Evolutionary conservation across 2,888 invertebrate species (phyloP), one percentile per base, ranked within the genome.

Genomic region (Parnassius glacialis): DNA sequence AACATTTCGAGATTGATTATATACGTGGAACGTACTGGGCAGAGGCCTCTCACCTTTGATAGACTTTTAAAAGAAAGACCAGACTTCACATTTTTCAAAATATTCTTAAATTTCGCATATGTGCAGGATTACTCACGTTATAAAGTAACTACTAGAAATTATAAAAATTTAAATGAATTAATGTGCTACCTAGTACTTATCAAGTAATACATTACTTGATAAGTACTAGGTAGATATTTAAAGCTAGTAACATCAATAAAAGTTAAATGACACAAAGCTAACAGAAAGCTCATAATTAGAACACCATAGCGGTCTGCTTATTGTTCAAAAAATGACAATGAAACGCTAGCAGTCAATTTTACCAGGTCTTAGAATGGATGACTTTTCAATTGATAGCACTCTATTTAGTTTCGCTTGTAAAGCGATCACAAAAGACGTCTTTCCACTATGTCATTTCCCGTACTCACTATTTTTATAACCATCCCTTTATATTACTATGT

Each of bases 311-410:
- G 74, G 74, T 69, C 65, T 67, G 67, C 62, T 76, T 72, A 79
- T 83, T 83, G 81, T 85, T 81, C 74, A 70, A 65, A 59, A 70
- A 69, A 68, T 76, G 76, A 79, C 83, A 82, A 78, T 81, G 78
- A 78, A 76, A 75, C 67, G 68, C 70, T 73, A 71, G 65, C 72
- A 76, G 72, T 75, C 70, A 74, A 75, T 77, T 76, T 73, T 72
- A 70, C 67, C 70, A 70, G 68, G 67, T 72, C 72, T 73, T 68
- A 70, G 72, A 83, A 84, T 79, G 78, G 77, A 84, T 90, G 89
- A 88, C 90, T 87, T 87, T 90, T 91, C 89, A 91, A 91, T 91
- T 82, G 85, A 75, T 76, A 73, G 74, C 81, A 83, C 85, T 86
- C 76, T 84, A 84, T 87, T 87, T 83, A 85, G 83, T 78, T 82